A percentile compares a stretch with the other conserved stretches of the same genome.
Conservation (phyloP, 64 coral and sea anemone species). For the Montipora foliosa region DNA sequence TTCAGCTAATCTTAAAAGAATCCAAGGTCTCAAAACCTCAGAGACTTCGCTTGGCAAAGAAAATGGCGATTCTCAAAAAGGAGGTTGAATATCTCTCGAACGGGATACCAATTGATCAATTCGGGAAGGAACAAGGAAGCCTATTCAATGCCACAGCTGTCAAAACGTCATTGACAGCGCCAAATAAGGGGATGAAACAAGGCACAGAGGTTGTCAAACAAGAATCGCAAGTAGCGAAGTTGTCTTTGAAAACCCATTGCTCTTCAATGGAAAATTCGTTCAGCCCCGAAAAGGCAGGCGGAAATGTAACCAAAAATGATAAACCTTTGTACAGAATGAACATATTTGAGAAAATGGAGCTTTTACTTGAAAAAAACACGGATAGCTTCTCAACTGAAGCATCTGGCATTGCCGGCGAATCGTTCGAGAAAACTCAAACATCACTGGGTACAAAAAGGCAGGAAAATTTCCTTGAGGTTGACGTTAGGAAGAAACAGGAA, state of each 20-base stretch:
- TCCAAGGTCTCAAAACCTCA: not conserved
- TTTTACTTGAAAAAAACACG: not conserved
- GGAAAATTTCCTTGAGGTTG: not conserved
- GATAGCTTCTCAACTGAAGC: not conserved
- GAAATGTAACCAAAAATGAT: not conserved
- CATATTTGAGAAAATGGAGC: conserved; percentile 17
- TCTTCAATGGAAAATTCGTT: not conserved
- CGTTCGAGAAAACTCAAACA: not conserved
- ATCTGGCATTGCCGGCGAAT: not conserved
- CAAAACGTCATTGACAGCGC: not conserved
- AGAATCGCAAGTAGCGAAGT: not conserved
- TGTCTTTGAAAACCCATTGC: too few species aligned
- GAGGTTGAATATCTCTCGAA: not conserved
- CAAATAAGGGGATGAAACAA: not conserved
- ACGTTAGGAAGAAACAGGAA: not conserved
- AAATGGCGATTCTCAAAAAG: not conserved
- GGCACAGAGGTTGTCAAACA: not conserved
- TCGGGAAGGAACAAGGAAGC: not conserved
- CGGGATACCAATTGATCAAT: not conserved
- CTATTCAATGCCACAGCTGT: not conserved
- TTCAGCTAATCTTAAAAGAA: not conserved
- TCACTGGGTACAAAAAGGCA: not conserved
- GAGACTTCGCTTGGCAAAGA: not conserved
- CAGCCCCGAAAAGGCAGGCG: not conserved
- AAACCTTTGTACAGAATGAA: not conserved